Evolutionary conservation across 2,797 vertebrate genomes (phyloP), one percentile per base, ranked within the genome.

Genomic region (Dicrostonyx torquatus): DNA sequence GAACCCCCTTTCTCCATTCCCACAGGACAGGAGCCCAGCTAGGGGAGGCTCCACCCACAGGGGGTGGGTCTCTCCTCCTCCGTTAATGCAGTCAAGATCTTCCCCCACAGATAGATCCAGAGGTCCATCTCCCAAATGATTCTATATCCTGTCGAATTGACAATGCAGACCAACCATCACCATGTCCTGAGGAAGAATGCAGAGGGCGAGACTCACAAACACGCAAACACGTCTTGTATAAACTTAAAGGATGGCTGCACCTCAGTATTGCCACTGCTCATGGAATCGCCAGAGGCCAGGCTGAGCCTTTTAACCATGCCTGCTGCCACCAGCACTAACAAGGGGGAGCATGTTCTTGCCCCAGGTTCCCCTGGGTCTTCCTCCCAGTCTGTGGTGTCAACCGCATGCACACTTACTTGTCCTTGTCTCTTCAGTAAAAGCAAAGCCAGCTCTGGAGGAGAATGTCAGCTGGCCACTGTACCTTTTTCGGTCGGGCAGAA

Each of bases 261-360:
- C 40, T 66, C 5, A 14, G 3, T 11, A 3, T 13, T 66, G 29
- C 1, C 40, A 15, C 2, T 11, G 6, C 50, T 95, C 78, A 34
- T 9, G n/a, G 18, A 24, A 37, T 29, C 7, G 14, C 34, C 29
- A 43, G 40, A 55, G 45, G 29, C 22, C 22, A 22, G 22, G 37
- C 1, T 15, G 29, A 45, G 60, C 3, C 26, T 40, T 53, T 18
- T 37, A 24, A 2, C 45, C 31, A 4, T 0, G 5, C 20, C 1
- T 4, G 17, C 76, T n/a, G 24, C 13, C 10, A 58, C 15, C 29
- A 72, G 15, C 55, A 8, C 80, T 37, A 6, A 34, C 68, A 45
- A 0, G 34, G 31, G 20, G 5, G 17, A 5, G 14, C 45, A 40
- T 45, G 18, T 6, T 29, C 45, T 50, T 11, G 9, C 31, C 8